Evolutionary conservation across 2,113 vertebrate species (phyloP).

Genomic region (Pelusios castaneus): DNA sequence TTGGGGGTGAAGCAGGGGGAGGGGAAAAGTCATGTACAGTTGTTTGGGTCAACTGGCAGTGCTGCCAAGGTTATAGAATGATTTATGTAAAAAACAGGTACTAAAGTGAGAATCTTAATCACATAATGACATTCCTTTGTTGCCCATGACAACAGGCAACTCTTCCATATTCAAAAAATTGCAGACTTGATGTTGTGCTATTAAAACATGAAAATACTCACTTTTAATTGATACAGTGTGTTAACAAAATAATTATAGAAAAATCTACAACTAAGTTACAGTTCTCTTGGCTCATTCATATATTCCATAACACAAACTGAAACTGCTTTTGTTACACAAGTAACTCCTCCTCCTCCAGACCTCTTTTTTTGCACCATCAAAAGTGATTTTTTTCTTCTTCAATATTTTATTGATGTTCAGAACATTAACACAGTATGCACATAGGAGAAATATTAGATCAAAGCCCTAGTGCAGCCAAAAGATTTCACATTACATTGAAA

Average conservation of each 20-base stretch:
- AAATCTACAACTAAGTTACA: not conserved
- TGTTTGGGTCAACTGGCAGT: not conserved
- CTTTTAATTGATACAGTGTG: not conserved
- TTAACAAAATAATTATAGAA: not conserved
- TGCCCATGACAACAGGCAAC: not conserved
- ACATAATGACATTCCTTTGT: not conserved
- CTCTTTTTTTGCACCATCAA: not conserved
- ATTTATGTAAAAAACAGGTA: conserved; percentile 1
- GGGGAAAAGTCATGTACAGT: not conserved
- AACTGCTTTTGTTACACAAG: not conserved
- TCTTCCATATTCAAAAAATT: not conserved
- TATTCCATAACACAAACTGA: not conserved
- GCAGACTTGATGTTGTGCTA: not conserved
- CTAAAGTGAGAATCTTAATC: not conserved
- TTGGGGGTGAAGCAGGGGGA: not conserved
- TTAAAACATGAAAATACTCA: not conserved
- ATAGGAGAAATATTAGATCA: not conserved
- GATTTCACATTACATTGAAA: not conserved
- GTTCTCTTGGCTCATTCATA: not conserved
- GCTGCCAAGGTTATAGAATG: not conserved
- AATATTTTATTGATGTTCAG: not conserved
- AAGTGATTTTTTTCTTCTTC: not conserved
- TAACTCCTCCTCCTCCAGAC: not conserved
- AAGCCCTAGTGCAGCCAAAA: not conserved
- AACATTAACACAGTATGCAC: not conserved